These are phyloP conservation scores for Heteromyza rotundicornis DNA, from an alignment of 2,888 invertebrate genomes.

Conservation along the genomic window DNA sequence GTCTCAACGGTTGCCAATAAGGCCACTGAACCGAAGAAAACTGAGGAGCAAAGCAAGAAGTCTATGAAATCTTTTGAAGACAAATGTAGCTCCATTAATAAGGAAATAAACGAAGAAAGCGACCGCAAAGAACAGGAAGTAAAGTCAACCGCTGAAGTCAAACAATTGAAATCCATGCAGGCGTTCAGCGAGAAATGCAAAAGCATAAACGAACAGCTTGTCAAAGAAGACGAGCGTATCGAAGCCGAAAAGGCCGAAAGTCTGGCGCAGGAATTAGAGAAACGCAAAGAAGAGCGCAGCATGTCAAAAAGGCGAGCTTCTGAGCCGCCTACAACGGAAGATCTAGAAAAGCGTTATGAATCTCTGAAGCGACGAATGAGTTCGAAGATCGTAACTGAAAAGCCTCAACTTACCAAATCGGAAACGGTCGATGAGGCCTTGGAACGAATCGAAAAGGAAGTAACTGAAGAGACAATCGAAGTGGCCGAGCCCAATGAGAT, in stretches of 20 bases:
- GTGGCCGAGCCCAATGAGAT: constrained; percentile 10
- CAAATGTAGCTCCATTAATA: no score
- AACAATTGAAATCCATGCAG: constrained; percentile 11
- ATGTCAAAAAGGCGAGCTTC: constrained; percentile 36
- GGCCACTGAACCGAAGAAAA: background rate
- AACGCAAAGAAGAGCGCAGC: background rate
- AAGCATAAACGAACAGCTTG: background rate
- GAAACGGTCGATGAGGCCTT: constrained; percentile 42
- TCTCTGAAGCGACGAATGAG: constrained; percentile 46
- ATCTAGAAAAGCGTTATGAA: constrained; percentile 50
- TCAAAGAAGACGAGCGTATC: background rate
- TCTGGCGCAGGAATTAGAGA: background rate
- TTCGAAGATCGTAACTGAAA: constrained; percentile 31
- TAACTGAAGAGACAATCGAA: constrained; percentile 7
- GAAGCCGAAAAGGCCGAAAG: background rate
- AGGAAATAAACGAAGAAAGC: constrained; percentile 15
- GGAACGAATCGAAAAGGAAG: constrained; percentile 41
- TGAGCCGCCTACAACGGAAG: constrained; percentile 51
- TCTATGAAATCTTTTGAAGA: constrained; percentile 31
- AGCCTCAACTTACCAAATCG: no score
- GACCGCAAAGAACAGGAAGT: background rate
- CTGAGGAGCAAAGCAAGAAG: no score
- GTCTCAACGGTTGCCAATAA: background rate
- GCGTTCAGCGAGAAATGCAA: constrained; percentile 15
- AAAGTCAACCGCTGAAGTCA: background rate